Base-by-base conservation (phyloP, 2,797 vertebrate species). In the Pygocentrus nattereri region DNA sequence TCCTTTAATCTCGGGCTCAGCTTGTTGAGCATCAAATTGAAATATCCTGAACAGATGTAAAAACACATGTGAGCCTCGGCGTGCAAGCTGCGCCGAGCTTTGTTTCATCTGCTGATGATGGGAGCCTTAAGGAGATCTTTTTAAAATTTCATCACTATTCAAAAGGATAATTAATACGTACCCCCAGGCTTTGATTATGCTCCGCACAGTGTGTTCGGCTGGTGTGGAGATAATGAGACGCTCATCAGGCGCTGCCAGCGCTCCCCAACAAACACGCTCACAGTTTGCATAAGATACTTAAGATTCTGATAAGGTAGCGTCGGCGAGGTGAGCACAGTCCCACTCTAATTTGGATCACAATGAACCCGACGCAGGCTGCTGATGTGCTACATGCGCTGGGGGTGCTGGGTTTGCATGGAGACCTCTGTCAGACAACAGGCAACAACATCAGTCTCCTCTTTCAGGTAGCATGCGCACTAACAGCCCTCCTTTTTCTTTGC, bases 141-240 rank as follows among this genome's bases (percentile, higher is more conserved):
- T 98, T 97, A 98, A 98, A 98, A 98, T 98, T 97, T 98, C 97
- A 99, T 98, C 97, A 96, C 96, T 96, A 98, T 99, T 98, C 97
- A 98, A 98, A 98, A 97, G 97, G 97, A 97, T 98, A 99, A 99
- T 99, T 99, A 99, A 99, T 98, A 96, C 95, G 96, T 97, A 97
- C 97, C 98, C 98, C 94, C 96, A 98, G 98, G 98, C 97, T 98
- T 98, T 98, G 96, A 98, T 98, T 97, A 97, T 97, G 95, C 96
- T 94, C 95, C 94, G 96, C 95, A 94, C 95, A 94, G 95, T 94
- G 95, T 95, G 96, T 94, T 94, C 94, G 88, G 95, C 95, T 94
- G 95, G 92, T 93, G 93, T 95, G 93, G 95, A 96, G 95, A 96
- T 98, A 98, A 99, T 98, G 97, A 98, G 97, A 95, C 93, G 95